Evolutionary conservation across 2,113 vertebrate genomes (phyloP), one percentile per base, ranked within the genome.

Genomic region (Zeus faber): DNA sequence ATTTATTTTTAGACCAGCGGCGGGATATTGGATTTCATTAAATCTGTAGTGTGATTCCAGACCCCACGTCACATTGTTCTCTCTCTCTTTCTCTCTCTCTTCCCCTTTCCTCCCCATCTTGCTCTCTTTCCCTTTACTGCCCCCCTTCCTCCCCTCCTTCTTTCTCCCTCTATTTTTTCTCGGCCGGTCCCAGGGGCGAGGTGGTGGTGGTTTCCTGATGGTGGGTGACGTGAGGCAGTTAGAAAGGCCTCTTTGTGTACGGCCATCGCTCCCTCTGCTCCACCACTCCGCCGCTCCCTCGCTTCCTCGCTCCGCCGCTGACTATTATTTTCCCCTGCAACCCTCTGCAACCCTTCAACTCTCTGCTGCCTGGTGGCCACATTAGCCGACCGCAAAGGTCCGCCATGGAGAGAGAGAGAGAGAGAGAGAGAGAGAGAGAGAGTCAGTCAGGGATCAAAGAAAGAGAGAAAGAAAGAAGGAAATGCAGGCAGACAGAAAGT

Each of bases 1-100:
- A 65, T 84, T 80, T 88, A 89, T 91, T 91, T 91, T 89, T 86
- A 89, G 83, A 81, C 67, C 18, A 62, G 56, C 62, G 63, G 46
- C 68, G 77, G 51, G 65, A 76, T 79, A 79, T 82, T 86, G 59
- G 31, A 72, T 85, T 86, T 85, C 82, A 83, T 82, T 79, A 77
- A 82, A 77, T 41, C 48, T 23, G 41, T 51, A 49, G 64, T 46
- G 9, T 45, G 72, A 47, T 65, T 77, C 84, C 77, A 72, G 72
- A 77, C 63, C 62, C 21, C 48, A 44, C 62, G 59, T 29, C 20
- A 11, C 5, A 31, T 35, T 16, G 16, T 44, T 20, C 33, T 29
- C 49, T 25, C 54, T 2, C 13, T 4, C 22, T 4, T 50, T 27
- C 20, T 2, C 6, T n/a, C 77, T 62, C 72, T 23, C 10, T 23